Conservation (phyloP, 2,113 vertebrate species). For the Pseudorectes ferrugineus region DNA sequence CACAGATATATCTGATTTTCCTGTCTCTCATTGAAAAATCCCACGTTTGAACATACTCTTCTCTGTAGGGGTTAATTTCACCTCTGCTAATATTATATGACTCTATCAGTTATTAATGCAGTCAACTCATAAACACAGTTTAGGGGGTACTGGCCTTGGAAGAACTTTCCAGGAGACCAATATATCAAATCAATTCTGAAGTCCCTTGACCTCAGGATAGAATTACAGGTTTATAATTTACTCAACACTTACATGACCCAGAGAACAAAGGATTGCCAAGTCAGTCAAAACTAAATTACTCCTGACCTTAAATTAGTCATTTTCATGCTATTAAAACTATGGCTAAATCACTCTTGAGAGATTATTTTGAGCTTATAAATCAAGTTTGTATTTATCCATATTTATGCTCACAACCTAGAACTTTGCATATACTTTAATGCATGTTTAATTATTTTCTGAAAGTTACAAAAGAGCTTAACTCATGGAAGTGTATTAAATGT, state of each 20-base stretch:
- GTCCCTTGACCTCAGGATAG: slow-evolving; percentile 47
- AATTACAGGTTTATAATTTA: slow-evolving; percentile 65
- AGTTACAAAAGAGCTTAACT: background rate
- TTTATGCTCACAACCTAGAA: background rate
- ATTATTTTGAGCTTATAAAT: background rate
- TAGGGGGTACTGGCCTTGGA: slow-evolving; percentile 32
- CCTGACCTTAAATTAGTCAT: slow-evolving; percentile 40
- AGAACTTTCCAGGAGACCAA: slow-evolving; percentile 38
- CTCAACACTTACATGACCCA: slow-evolving; percentile 51
- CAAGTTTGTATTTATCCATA: background rate
- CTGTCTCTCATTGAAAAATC: background rate
- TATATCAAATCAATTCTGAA: slow-evolving; percentile 55
- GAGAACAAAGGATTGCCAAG: slow-evolving; percentile 52
- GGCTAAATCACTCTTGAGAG: background rate
- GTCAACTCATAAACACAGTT: slow-evolving; percentile 38
- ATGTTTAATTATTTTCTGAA: background rate
- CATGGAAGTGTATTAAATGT: background rate
- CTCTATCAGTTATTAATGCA: slow-evolving; percentile 47
- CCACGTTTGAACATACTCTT: background rate
- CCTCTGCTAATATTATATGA: background rate
- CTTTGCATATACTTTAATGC: background rate
- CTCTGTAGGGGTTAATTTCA: background rate
- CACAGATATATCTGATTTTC: background rate
- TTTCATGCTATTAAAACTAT: slow-evolving; percentile 25
- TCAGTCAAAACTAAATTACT: slow-evolving; percentile 46